These are phyloP conservation scores for Drosophila limbata DNA, from an alignment of 2,888 invertebrate genomes.

Conservation along the genomic window DNA sequence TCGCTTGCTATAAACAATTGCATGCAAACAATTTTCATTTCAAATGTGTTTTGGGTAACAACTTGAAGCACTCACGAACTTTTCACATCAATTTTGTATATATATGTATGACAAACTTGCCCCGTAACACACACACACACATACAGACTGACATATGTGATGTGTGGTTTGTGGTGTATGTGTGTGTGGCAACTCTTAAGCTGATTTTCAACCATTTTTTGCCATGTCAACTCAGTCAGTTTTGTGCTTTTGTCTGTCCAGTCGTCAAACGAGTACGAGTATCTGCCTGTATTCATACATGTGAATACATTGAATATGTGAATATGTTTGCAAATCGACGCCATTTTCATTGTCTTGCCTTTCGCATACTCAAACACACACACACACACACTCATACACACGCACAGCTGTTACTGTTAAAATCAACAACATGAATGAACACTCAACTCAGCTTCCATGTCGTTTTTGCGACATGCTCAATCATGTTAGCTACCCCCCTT, in stretches of 20 bases:
- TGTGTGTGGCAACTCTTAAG: constrained; percentile 50
- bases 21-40: constrained; percentile 30
- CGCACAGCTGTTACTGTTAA: constrained; percentile 29
- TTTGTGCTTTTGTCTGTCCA: constrained; percentile 63
- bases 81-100: constrained; percentile 69
- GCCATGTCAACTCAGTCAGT: constrained; percentile 51
- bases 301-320: constrained; percentile 21
- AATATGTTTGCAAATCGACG: constrained; percentile 69
- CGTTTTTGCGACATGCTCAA: constrained; percentile 73
- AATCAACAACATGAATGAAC: constrained; percentile 76
- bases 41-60: constrained; percentile 36
- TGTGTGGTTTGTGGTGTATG: constrained; percentile 11
- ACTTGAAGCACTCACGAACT: constrained; percentile 60
- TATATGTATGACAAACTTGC: constrained; percentile 37
- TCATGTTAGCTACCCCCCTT: constrained; percentile 43
- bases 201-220: constrained; percentile 51
- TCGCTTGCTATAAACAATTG: constrained; percentile 25
- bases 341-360: constrained; percentile 74
- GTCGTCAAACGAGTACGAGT: background rate
- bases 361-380: constrained; percentile 22
- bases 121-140: constrained; percentile 1
- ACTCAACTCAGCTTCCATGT: constrained; percentile 77
- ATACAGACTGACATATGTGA: background rate
- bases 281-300: constrained; percentile 19
- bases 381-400: constrained; percentile 22